Evolutionary conservation across 1,140 invertebrate species (phyloP), one percentile per base, ranked within the genome.

Genomic region (Drosophila ambigua): DNA sequence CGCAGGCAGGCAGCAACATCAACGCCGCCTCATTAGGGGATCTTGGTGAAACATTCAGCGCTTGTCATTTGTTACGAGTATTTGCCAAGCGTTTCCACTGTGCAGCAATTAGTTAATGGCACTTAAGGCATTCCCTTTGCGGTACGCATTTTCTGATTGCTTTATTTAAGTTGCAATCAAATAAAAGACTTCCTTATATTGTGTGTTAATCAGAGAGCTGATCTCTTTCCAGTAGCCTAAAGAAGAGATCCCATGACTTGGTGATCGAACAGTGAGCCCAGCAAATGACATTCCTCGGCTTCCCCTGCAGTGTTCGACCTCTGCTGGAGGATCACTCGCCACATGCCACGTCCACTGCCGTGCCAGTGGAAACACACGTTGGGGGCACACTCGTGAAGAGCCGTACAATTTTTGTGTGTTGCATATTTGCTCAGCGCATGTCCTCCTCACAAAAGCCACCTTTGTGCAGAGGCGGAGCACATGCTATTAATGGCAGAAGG

Each of bases 11-110:
- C 28, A 31, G 26, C 5, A 31, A 8, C 28, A 8, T 7, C 44
- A 69, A 0, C 44, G 64, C 50, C 65, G 67, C 65, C 67, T 71
- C 67, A 71, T 71, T 71, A 71, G 65, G 64, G 26, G 51, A 69
- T 16, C 52, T 58, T 26, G 23, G 43, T 68, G 49, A 68, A 67
- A 55, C 66, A 68, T 49, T 67, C 51, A 63, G 63, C 63, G 63
- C 66, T 35, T 24, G 44, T 31, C 66, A 57, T 26, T 45, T 20
- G 64, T 58, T 45, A 69, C 57, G 55, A 31, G 35, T 13, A 68
- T 43, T 54, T 57, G 23, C 44, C 8, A 43, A 35, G 9, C 31
- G 44, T 50, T 69, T 41, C 50, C 65, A 68, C 62, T 49, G 62
- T 7, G 20, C 20, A n/a, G 5, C 24, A 57, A 16, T 11, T 28